phyloP scores from a whole-genome alignment of 2,888 invertebrate genomes.

The Ophion costatus region DNA sequence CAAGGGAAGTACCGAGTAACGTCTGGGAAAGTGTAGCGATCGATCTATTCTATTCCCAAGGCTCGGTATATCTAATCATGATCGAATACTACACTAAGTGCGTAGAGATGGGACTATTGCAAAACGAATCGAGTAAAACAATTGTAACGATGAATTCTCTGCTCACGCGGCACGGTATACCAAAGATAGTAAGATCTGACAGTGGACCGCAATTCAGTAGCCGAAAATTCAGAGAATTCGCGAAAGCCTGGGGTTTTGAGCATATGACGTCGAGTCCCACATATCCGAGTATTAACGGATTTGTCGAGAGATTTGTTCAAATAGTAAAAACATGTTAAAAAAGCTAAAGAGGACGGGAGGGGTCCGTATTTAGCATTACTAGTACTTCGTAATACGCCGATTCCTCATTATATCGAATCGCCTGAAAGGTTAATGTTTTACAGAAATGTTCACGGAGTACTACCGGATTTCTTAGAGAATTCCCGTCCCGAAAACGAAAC shows the following conservation, averaged over 20 bases:
- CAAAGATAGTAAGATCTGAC: no score
- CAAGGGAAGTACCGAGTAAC: slow-evolving; percentile 44
- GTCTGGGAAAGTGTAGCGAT: slow-evolving; percentile 42
- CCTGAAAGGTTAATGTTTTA: no score
- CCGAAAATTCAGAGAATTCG: no score
- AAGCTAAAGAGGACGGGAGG: not conserved
- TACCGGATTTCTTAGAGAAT: no score
- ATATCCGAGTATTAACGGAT: slow-evolving; percentile 59
- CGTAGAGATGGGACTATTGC: slow-evolving; percentile 11
- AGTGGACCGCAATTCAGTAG: no score
- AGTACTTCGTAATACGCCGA: no score
- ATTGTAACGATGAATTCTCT: no score
- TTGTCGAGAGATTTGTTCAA: slow-evolving; percentile 20
- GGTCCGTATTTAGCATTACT: no score
- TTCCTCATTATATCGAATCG: no score
- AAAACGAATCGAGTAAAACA: not conserved
- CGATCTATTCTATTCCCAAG: slow-evolving; percentile 16
- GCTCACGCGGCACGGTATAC: no score
- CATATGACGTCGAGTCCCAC: slow-evolving; percentile 49
- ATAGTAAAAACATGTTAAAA: slow-evolving; percentile 56
- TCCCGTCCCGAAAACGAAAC: no score
- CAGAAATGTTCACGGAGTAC: no score
- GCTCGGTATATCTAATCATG: slow-evolving; percentile 7
- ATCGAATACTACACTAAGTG: slow-evolving; percentile 14
- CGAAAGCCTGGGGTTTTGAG: slow-evolving; percentile 37